A percentile compares a stretch with the other conserved stretches of the same genome.
Evolutionary conservation across 2,113 vertebrate genomes (phyloP).

Genomic region (Corythornis vintsioides): DNA sequence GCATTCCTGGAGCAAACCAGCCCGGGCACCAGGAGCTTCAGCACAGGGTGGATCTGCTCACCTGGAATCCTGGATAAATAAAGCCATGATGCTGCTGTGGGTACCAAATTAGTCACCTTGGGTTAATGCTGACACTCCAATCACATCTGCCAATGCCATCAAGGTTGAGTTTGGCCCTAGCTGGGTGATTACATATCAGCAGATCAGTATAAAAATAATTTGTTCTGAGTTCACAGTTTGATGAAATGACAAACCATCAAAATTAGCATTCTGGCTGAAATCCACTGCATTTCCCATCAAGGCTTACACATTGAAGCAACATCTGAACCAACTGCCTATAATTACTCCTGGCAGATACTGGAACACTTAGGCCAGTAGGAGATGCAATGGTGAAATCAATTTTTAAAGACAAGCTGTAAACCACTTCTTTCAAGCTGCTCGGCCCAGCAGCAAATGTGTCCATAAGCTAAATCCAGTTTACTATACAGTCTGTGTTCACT

Average conservation of each 20-base stretch:
- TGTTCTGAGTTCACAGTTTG: conserved; percentile 52
- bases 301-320: conserved; percentile 66
- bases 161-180: neutral
- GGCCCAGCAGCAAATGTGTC: conserved; percentile 38
- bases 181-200: neutral
- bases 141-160: neutral
- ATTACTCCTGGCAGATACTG: conserved; percentile 66
- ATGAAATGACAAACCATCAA: conserved; percentile 60
- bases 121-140: neutral
- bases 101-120: neutral
- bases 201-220: conserved; percentile 53
- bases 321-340: conserved; percentile 65
- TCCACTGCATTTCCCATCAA: conserved; percentile 75
- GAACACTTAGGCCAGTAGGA: conserved; percentile 57
- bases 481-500: conserved; percentile 9
- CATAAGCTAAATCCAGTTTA: neutral
- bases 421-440: conserved; percentile 41
- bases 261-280: conserved; percentile 74
- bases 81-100: neutral
- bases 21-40: neutral
- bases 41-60: fast-evolving
- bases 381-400: conserved; percentile 58
- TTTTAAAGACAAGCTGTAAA: conserved; percentile 64
- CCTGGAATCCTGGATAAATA: neutral
- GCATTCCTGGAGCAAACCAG: neutral